A percentile compares a stretch with the other conserved stretches of the same genome.
These are phyloP conservation scores for Spodoptera litura DNA, from an alignment of 1,140 invertebrate genomes.

Conservation along the genomic window DNA sequence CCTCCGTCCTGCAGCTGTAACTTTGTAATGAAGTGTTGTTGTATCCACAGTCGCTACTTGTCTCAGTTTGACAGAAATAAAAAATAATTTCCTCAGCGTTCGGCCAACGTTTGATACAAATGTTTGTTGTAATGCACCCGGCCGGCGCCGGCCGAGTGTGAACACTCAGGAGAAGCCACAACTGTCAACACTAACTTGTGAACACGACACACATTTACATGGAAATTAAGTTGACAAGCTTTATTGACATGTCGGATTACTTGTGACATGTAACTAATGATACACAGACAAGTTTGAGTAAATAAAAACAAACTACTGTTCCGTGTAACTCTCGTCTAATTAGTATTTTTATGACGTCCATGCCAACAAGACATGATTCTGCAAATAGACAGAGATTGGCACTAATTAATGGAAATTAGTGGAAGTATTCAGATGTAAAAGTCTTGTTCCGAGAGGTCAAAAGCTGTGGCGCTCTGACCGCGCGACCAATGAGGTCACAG, in stretches of 20 bases:
- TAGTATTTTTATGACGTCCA: too few species aligned
- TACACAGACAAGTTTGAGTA: too few species aligned
- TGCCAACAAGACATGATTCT: too few species aligned
- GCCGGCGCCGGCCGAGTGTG: slow-evolving; percentile 40
- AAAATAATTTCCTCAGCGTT: slow-evolving; percentile 64
- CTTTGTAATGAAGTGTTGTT: slow-evolving; percentile 38
- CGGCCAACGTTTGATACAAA: slow-evolving; percentile 44
- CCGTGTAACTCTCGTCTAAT: too few species aligned
- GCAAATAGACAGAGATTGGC: too few species aligned
- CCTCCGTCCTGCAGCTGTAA: background rate
- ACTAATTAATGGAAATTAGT: too few species aligned
- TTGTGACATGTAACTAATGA: too few species aligned
- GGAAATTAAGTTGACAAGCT: background rate
- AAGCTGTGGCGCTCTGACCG: background rate
- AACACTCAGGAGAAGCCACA: slow-evolving; percentile 2
- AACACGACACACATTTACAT: slow-evolving; percentile 11
- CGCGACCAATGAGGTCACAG: slow-evolving; percentile 51
- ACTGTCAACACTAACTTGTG: slow-evolving; percentile 11
- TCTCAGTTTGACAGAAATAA: slow-evolving; percentile 60
- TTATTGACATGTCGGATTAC: background rate
- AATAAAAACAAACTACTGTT: too few species aligned
- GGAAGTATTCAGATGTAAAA: too few species aligned
- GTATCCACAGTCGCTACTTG: slow-evolving; percentile 58
- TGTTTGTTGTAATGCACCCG: slow-evolving; percentile 56
- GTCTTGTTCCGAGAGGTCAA: background rate